A percentile compares a stretch with the other conserved stretches of the same genome.
These are phyloP conservation scores for Phyllotis vaccarum DNA, from an alignment of 2,797 vertebrate genomes.

Conservation along the genomic window DNA sequence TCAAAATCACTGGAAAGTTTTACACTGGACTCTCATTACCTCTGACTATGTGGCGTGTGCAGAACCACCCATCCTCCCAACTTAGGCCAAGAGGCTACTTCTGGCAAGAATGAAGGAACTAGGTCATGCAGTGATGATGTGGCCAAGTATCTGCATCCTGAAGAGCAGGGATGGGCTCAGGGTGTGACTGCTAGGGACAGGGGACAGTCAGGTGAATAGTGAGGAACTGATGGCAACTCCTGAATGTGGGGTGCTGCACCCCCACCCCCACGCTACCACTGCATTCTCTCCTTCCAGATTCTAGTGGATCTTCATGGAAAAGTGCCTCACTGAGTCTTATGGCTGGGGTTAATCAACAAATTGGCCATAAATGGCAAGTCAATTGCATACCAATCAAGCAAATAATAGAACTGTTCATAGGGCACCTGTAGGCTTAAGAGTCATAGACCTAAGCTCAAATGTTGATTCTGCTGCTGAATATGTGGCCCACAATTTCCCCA, in stretches of 20 bases:
- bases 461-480: not conserved
- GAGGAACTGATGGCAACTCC: too few relatives aligned
- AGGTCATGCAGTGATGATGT: too few relatives aligned
- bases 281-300: not conserved
- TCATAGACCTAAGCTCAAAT: not conserved
- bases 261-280: fast-evolving
- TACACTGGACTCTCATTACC: not conserved
- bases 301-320: not conserved
- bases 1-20: slow-evolving; percentile 34
- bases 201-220: not conserved
- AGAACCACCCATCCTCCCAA: not conserved
- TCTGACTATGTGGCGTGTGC: fast-evolving
- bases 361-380: slow-evolving; percentile 27
- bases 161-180: not conserved
- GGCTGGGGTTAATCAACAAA: slow-evolving; percentile 20
- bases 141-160: not conserved
- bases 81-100: not conserved
- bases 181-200: fast-evolving
- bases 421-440: not conserved
- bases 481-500: not conserved
- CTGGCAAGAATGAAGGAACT: not conserved
- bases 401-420: slow-evolving; percentile 34
- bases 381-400: not conserved
- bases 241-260: too few relatives aligned
- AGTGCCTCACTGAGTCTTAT: not conserved